Percentiles rank a stretch among this genome's conserved stretches.
Evolutionary conservation across 2,888 invertebrate genomes (phyloP).

Genomic region (Rhagonycha lutea): DNA sequence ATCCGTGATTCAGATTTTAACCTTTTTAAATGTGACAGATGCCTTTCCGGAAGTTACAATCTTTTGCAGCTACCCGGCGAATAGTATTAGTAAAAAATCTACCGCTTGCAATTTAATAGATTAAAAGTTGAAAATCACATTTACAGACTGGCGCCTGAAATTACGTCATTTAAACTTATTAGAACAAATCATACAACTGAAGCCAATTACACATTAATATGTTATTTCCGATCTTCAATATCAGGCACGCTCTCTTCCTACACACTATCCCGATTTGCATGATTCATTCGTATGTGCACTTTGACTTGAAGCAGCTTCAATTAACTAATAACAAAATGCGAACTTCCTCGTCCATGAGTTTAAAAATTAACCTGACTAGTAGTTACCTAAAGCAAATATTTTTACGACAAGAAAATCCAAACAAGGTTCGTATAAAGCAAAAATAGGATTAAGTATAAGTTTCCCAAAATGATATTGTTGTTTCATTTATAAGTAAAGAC

Average conservation of each 20-base stretch:
- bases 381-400: not conserved
- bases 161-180: slow-evolving; percentile 40
- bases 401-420: not conserved
- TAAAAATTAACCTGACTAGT: not conserved
- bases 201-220: slow-evolving; percentile 43
- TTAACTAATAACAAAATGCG: slow-evolving; percentile 16
- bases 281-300: slow-evolving; percentile 28
- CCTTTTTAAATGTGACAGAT: not conserved
- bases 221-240: slow-evolving; percentile 40
- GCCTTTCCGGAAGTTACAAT: not conserved
- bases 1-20: not conserved
- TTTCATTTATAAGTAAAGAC: not conserved
- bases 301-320: slow-evolving; percentile 20
- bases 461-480: not conserved
- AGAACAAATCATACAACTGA: slow-evolving; percentile 39
- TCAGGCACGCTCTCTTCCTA: slow-evolving; percentile 33
- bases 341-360: slow-evolving; percentile 16
- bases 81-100: not conserved
- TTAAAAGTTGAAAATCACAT: not conserved
- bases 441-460: not conserved
- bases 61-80: not conserved
- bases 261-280: slow-evolving; percentile 32
- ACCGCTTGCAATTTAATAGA: not conserved
- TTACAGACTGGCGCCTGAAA: slow-evolving; percentile 38
- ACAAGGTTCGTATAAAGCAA: not conserved